Evolutionary conservation across 2,888 invertebrate species (phyloP).

Genomic region (Sympetrum striolatum): DNA sequence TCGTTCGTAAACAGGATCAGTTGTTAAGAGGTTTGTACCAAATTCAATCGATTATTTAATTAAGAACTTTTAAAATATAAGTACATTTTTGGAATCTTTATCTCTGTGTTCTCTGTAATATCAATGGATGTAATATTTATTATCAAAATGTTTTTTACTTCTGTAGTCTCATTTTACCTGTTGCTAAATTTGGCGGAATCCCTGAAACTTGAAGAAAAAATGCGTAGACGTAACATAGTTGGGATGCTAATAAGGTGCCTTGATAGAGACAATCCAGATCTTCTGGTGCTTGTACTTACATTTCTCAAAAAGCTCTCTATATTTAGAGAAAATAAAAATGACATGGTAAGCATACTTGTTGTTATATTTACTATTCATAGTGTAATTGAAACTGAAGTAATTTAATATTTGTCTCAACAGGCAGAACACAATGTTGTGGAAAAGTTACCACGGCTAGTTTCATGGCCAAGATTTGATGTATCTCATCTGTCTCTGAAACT

Average conservation of each 20-base stretch:
- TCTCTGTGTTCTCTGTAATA: background rate
- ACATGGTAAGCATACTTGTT: conserved; percentile 71
- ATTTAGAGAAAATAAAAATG: conserved; percentile 92
- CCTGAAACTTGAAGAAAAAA: conserved; percentile 88
- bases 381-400: background rate
- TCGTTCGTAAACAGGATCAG: conserved; percentile 93
- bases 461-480: conserved; percentile 70
- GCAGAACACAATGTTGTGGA: conserved; percentile 79
- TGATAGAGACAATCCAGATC: conserved; percentile 88
- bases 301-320: conserved; percentile 95
- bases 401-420: conserved; percentile 54
- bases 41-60: background rate
- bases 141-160: conserved; percentile 44
- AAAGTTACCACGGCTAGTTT: conserved; percentile 76
- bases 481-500: conserved; percentile 85
- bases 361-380: background rate
- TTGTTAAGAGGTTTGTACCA: conserved; percentile 70
- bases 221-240: conserved; percentile 92
- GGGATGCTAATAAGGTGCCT: conserved; percentile 86
- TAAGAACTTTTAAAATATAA: no score
- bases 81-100: no score
- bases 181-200: conserved; percentile 83
- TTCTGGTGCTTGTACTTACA: conserved; percentile 87
- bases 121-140: background rate
- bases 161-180: conserved; percentile 85